Base-by-base conservation (phyloP, 2,888 invertebrate genomes). In the Lepeophtheirus nordmannii region DNA sequence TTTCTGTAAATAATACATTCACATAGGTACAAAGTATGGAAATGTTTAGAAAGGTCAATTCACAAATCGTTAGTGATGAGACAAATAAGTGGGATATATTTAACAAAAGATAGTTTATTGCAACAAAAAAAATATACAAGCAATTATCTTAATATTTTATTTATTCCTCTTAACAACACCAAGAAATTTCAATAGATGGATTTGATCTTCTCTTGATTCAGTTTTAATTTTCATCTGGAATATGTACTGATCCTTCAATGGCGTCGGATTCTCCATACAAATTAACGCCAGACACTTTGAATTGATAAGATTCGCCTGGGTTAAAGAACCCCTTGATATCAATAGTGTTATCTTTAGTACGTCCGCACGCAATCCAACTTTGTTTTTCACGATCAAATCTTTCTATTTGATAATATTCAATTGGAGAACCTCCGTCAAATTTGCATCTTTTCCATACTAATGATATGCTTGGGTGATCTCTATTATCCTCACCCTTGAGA, bases 211-310 rank as follows among this genome's bases (percentile, higher is more conserved):
- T 30, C 7, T 30, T 30, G 7, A 30, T 2, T 5, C 2, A 7
- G 30, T 7, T 30, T 7, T 30, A 30, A 30, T 30, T 5, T 2
- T 46, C 8, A 5, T 46, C 53, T 46, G 53, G 53, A 5, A 46
- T 46, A 46, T 46, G 2, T n/a, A 46, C 53, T 5, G 53, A 5
- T 1, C 20, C 17, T 62, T 62, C 62, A 57, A 97, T 80, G n/a
- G 94, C 93, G 72, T 88, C 89, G 0, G 94, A 92, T 77, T 92
- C 92, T 23, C 97, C 97, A 77, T 96, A 92, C 1, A 89, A 82
- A 77, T 97, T 97, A 14, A 96, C 89, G 60, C 97, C 97, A 5
- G 87, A 82, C 8, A 97, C 94, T 68, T 96, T 82, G 84, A 97
- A 97, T 78, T 86, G 87, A 78, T 96, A 97, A 78, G 94, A 89